Evolutionary conservation across 2,888 invertebrate genomes (phyloP).

Genomic region (Lissocephala sabroskyi): DNA sequence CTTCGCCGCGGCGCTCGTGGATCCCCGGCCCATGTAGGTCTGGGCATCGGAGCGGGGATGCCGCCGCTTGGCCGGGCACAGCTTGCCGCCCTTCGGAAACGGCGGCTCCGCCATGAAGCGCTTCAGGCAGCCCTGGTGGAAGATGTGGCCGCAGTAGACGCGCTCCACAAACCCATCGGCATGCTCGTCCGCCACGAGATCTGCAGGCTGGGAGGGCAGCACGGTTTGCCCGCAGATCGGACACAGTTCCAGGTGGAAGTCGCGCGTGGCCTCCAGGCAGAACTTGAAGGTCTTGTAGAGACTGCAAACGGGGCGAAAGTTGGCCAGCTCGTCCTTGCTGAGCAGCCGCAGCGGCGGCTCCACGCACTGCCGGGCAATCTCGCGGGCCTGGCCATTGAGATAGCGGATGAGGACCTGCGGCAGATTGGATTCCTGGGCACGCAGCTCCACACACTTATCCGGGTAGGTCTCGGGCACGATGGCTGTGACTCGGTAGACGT

Average conservation of each 20-base stretch:
- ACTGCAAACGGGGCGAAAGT: conserved; percentile 79
- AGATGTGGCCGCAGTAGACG: conserved; percentile 82
- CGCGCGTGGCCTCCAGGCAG: conserved; percentile 77
- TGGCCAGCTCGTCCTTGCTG: conserved; percentile 72
- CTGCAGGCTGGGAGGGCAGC: conserved; percentile 76
- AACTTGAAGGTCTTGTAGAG: conserved; percentile 77
- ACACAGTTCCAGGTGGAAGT: conserved; percentile 77
- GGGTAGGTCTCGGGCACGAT: conserved; percentile 80
- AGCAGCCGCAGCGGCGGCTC: conserved; percentile 79
- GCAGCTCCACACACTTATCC: conserved; percentile 71
- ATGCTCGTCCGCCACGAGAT: conserved; percentile 75
- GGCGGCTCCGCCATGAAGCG: conserved; percentile 81
- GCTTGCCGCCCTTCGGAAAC: conserved; percentile 81
- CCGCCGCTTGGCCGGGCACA: conserved; percentile 74
- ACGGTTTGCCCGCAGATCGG: conserved; percentile 77
- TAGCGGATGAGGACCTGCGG: conserved; percentile 77
- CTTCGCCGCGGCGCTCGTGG: conserved; percentile 63
- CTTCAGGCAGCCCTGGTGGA: conserved; percentile 79
- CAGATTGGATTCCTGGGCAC: conserved; percentile 78
- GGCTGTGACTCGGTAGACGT: conserved; percentile 76
- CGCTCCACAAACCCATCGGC: conserved; percentile 78
- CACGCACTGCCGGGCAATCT: conserved; percentile 80
- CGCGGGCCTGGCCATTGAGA: conserved; percentile 78
- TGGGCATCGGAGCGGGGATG: conserved; percentile 70
- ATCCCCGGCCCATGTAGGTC: conserved; percentile 49